phyloP scores from a whole-genome alignment of 2,113 vertebrate genomes.

The Chlamydotis undulata region DNA sequence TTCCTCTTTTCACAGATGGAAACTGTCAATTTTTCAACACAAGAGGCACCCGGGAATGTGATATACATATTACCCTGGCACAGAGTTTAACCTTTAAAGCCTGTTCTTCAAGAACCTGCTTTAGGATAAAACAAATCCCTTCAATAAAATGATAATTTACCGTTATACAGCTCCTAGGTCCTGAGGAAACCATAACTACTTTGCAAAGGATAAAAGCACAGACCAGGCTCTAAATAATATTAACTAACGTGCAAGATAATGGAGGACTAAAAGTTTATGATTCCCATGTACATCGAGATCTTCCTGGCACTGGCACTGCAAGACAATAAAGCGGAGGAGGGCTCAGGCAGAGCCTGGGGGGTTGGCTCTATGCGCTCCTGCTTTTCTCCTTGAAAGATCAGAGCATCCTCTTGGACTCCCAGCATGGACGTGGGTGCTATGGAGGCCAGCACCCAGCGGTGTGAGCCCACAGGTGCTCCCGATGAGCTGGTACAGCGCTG shows the following conservation, averaged over 20 bases:
- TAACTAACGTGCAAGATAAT: neutral
- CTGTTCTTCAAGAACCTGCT: neutral
- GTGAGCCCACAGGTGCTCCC: neutral
- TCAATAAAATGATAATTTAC: slow-evolving; percentile 16
- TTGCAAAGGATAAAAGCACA: neutral
- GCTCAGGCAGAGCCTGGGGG: neutral
- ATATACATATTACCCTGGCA: slow-evolving; percentile 43
- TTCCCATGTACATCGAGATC: neutral
- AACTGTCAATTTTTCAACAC: slow-evolving; percentile 36
- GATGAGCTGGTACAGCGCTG: rapidly evolving
- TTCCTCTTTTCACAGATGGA: slow-evolving; percentile 42
- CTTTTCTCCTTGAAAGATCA: neutral
- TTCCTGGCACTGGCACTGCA: neutral
- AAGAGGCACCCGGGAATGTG: slow-evolving; percentile 30
- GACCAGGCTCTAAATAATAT: neutral
- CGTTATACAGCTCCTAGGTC: neutral
- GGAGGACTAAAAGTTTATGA: neutral
- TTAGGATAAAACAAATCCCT: neutral
- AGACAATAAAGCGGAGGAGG: neutral
- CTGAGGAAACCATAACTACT: neutral
- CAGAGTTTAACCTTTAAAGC: slow-evolving; percentile 31
- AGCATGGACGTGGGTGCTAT: neutral
- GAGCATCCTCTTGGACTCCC: neutral
- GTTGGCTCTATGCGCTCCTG: neutral
- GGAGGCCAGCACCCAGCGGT: neutral